Evolutionary conservation across 1,140 invertebrate genomes (phyloP).

Genomic region (Aradophagus sp.): DNA sequence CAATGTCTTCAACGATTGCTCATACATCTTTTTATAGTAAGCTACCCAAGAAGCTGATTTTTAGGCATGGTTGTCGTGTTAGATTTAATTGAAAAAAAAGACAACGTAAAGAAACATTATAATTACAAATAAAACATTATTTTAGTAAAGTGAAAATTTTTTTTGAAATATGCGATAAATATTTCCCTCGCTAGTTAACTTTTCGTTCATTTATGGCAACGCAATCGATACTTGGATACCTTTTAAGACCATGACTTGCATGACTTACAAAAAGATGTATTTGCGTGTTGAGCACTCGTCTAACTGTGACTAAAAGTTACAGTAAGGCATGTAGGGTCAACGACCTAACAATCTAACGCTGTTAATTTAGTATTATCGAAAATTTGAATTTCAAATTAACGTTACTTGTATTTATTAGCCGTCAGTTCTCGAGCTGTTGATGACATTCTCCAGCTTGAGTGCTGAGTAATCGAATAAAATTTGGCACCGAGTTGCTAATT

Average conservation of each 20-base stretch:
- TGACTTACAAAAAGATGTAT: slow-evolving; percentile 40
- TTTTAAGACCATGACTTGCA: slow-evolving; percentile 21
- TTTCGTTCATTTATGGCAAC: slow-evolving; percentile 6
- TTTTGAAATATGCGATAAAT: neutral
- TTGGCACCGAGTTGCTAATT: slow-evolving; percentile 26
- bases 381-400: slow-evolving; percentile 10
- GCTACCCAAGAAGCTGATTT: too few relatives aligned
- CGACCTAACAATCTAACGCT: slow-evolving; percentile 3
- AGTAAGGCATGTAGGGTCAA: slow-evolving; percentile 39
- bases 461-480: slow-evolving; percentile 9
- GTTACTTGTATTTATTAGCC: slow-evolving; percentile 11
- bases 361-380: slow-evolving; percentile 6
- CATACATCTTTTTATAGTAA: too few relatives aligned
- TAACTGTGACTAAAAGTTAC: slow-evolving; percentile 37
- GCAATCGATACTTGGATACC: slow-evolving; percentile 7
- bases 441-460: too few relatives aligned
- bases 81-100: too few relatives aligned
- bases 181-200: slow-evolving; percentile 12
- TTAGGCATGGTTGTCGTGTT: too few relatives aligned
- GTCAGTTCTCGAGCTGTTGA: too few relatives aligned
- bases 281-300: slow-evolving; percentile 41
- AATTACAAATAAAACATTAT: too few relatives aligned
- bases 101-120: too few relatives aligned
- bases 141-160: too few relatives aligned
- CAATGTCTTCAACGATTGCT: too few relatives aligned